phyloP scores from a whole-genome alignment of 2,888 invertebrate species.

The Scaptomyza polygonia region DNA sequence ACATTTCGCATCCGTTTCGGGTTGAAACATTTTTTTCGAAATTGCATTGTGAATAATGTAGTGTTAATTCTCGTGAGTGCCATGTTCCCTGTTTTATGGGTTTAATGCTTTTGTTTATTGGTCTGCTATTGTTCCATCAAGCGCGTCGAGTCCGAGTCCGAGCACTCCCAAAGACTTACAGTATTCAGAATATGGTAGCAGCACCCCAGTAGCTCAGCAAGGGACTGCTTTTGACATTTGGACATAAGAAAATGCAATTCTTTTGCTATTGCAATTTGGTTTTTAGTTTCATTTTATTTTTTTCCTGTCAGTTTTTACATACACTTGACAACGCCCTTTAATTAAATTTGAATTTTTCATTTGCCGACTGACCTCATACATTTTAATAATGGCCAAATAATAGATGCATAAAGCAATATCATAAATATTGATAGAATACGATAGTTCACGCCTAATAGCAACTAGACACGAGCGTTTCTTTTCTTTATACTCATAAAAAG shows the following conservation, averaged over 20 bases:
- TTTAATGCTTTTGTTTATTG: constrained; percentile 81
- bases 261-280: constrained; percentile 22
- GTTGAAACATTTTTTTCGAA: constrained; percentile 68
- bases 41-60: constrained; percentile 82
- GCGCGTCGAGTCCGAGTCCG: constrained; percentile 21
- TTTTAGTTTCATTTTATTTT: constrained; percentile 11
- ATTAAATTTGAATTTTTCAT: constrained; percentile 53
- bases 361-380: constrained; percentile 5
- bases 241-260: constrained; percentile 72
- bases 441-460: constrained; percentile 49
- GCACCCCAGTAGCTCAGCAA: background rate
- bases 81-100: constrained; percentile 79
- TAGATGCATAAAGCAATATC: constrained; percentile 41
- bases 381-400: constrained; percentile 55
- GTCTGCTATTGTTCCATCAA: constrained; percentile 69
- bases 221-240: constrained; percentile 62
- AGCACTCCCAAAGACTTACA: background rate
- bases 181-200: background rate
- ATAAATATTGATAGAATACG: constrained; percentile 58
- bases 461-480: constrained; percentile 48
- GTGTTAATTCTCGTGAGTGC: constrained; percentile 82
- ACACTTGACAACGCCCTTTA: constrained; percentile 38
- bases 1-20: constrained; percentile 56
- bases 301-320: constrained; percentile 1
- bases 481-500: background rate